A percentile compares a stretch with the other conserved stretches of the same genome.
Evolutionary conservation across 2,113 vertebrate species (phyloP).

Genomic region (Seriola dumerili): DNA sequence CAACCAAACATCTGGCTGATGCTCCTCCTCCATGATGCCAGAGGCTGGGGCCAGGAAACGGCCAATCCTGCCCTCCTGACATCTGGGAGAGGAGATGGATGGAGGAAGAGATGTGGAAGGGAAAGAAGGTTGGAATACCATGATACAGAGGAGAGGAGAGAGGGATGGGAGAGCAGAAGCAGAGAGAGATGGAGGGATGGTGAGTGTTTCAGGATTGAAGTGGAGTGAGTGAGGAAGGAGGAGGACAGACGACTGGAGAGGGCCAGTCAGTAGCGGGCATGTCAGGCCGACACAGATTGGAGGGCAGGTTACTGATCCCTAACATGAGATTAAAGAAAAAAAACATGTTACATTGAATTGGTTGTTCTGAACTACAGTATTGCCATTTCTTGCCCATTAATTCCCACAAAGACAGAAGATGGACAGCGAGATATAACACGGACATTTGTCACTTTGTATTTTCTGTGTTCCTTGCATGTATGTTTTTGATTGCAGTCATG

Average conservation of each 20-base stretch:
- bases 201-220: not conserved
- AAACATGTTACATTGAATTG: slow-evolving; percentile 8
- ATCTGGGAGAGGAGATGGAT: slow-evolving; percentile 61
- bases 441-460: not conserved
- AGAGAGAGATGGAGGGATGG: slow-evolving; percentile 47
- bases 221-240: not conserved
- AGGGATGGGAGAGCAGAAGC: not conserved
- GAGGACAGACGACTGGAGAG: slow-evolving; percentile 25
- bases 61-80: slow-evolving; percentile 63
- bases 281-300: slow-evolving; percentile 12
- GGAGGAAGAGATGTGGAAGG: slow-evolving; percentile 56
- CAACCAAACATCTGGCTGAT: slow-evolving; percentile 66
- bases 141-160: not conserved
- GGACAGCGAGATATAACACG: not conserved
- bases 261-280: slow-evolving; percentile 1
- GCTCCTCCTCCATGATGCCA: slow-evolving; percentile 44
- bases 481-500: slow-evolving; percentile 24
- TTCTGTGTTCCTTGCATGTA: not conserved
- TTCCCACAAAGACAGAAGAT: not conserved
- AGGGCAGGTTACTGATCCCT: slow-evolving; percentile 31
- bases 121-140: not conserved
- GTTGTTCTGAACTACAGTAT: slow-evolving; percentile 6
- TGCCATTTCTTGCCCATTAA: not conserved
- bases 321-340: slow-evolving; percentile 37
- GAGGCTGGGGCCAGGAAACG: slow-evolving; percentile 56